Percentiles rank a stretch among this genome's conserved stretches.
Conservation (phyloP, 2,888 invertebrate species). For the Drosophila atripex region DNA sequence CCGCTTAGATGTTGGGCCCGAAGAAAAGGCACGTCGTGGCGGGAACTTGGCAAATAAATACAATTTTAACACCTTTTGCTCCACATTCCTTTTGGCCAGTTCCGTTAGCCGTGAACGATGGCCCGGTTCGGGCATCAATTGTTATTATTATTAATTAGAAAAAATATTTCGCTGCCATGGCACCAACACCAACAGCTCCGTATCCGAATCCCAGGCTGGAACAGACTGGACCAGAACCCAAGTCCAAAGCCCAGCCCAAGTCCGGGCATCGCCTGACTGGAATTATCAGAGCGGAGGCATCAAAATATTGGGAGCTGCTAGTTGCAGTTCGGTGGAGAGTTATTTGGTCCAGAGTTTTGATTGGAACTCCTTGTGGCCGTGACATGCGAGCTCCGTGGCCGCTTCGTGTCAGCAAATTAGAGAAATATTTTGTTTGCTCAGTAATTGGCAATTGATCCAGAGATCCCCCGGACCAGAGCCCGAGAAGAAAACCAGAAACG, state of each 20-base stretch:
- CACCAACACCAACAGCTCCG: conserved; percentile 1
- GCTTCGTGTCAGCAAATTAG: conserved; percentile 75
- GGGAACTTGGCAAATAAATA: conserved; percentile 46
- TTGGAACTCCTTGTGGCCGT: conserved; percentile 66
- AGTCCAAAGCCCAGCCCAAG: conserved; percentile 9
- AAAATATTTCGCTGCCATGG: conserved; percentile 66
- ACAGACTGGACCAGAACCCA: conserved; percentile 25
- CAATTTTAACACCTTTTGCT: conserved; percentile 61
- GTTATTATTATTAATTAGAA: conserved; percentile 81
- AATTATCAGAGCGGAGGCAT: conserved; percentile 35
- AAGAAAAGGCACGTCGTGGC: conserved; percentile 17
- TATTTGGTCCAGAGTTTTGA: conserved; percentile 53
- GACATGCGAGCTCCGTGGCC: conserved; percentile 61
- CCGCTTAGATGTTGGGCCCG: conserved; percentile 54
- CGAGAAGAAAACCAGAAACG: conserved; percentile 29
- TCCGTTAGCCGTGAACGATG: conserved; percentile 58
- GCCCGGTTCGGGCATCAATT: conserved; percentile 62
- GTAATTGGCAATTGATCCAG: conserved; percentile 65
- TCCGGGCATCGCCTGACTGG: conserved; percentile 35
- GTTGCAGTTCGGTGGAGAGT: conserved; percentile 20
- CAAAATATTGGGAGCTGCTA: conserved; percentile 25
- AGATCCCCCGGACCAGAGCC: conserved; percentile 33
- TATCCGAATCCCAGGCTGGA: conserved; percentile 10
- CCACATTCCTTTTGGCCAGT: conserved; percentile 58
- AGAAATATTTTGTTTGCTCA: conserved; percentile 71